A percentile compares a stretch with the other conserved stretches of the same genome.
phyloP scores from a whole-genome alignment of 2,888 invertebrate genomes.

The Cerastoderma edule region DNA sequence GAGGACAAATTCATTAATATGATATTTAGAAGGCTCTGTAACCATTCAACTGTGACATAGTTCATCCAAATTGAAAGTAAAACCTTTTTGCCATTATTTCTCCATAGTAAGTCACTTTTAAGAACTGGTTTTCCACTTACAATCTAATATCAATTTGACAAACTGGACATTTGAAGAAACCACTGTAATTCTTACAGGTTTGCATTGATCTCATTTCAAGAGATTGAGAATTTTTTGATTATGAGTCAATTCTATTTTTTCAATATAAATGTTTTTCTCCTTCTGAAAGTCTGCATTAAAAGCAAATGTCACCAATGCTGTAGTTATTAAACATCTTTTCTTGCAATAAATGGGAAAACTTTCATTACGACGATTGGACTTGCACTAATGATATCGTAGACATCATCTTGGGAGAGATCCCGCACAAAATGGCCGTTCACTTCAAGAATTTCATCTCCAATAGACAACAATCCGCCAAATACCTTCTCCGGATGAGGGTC shows the following conservation, averaged over 20 bases:
- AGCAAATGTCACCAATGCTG: background rate
- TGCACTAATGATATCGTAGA: slow-evolving; percentile 79
- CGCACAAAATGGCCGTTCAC: slow-evolving; percentile 76
- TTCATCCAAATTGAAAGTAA: too few species aligned
- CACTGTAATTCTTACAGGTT: background rate
- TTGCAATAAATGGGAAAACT: slow-evolving; percentile 70
- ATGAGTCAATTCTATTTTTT: too few species aligned
- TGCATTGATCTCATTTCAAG: too few species aligned
- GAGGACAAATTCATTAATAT: background rate
- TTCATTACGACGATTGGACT: slow-evolving; percentile 73
- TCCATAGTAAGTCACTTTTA: too few species aligned
- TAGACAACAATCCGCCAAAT: slow-evolving; percentile 79
- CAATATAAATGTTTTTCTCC: background rate
- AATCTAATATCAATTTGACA: background rate
- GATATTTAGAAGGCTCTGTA: background rate
- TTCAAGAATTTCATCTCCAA: slow-evolving; percentile 83
- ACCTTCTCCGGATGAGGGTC: slow-evolving; percentile 76
- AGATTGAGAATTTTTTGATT: too few species aligned
- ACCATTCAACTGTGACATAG: too few species aligned
- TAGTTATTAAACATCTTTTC: slow-evolving; percentile 59
- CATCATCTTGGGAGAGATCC: slow-evolving; percentile 78
- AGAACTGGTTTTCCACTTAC: too few species aligned
- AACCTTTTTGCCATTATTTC: too few species aligned
- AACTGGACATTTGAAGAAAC: background rate
- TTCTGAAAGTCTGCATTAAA: background rate